Evolutionary conservation across 1,140 invertebrate species (phyloP), one percentile per base, ranked within the genome.

Genomic region (Caenorhabditis tropicalis): DNA sequence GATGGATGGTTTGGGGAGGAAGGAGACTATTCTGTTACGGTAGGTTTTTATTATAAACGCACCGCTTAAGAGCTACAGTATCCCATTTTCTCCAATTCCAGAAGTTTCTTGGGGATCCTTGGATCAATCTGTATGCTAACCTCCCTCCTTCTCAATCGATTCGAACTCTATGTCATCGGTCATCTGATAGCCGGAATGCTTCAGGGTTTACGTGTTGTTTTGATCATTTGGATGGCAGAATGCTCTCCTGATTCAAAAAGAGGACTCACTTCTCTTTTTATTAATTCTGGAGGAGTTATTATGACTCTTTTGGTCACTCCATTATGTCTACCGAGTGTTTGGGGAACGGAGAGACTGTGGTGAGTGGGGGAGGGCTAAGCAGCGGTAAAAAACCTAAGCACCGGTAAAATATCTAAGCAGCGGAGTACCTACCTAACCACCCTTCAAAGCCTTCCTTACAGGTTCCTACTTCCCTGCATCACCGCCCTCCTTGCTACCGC

Each of bases 221-320:
- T 89, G 4, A 86, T 88, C 58, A 89, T 88, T 39, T 88, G 90
- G 48, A 49, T 88, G 12, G 85, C 88, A 0, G 88, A 88, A 51
- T 88, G 88, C 79, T 85, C 86, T 21, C 88, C 88, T 2, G 88
- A 88, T 83, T 36, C 49, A 21, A 49, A 43, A 46, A 19, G 88
- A 51, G 82, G 88, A 4, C 31, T 89, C 29, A 79, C 70, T 65
- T 81, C 82, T 43, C 81, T 89, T 81, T 82, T 60, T 24, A 49
- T 88, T 19, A 88, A 86, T 49, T 85, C 88, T 27, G 88, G 88
- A 27, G 81, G 79, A 0, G 79, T 56, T 29, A 53, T 89, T 21
- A 51, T 82, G 31, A 43, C 88, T 9, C 60, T 89, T 24, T 7
- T 86, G 2, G 81, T 81, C n/a, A 85, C 83, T 16, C 86, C 86